Conservation (phyloP, 2,113 vertebrate genomes). For the Hippoglossus stenolepis region DNA sequence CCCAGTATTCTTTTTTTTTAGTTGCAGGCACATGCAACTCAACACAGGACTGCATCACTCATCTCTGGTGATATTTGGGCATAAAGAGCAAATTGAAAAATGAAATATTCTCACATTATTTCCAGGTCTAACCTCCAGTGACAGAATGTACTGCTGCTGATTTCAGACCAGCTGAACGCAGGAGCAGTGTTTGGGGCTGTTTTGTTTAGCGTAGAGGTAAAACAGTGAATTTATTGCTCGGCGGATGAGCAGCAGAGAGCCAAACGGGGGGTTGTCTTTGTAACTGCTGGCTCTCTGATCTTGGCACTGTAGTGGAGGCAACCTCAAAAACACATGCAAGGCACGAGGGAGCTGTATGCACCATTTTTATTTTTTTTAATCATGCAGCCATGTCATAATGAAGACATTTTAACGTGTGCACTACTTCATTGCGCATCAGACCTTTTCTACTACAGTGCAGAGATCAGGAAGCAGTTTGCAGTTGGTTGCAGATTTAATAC, state of each 20-base stretch:
- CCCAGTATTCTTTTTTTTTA: too few relatives aligned
- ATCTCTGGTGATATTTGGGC: not conserved
- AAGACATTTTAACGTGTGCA: slow-evolving; percentile 1
- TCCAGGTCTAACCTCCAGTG: not conserved
- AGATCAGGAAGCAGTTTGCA: too few relatives aligned
- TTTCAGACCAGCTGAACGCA: not conserved
- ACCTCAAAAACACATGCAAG: slow-evolving; percentile 15
- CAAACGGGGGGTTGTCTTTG: not conserved
- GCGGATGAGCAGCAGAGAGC: slow-evolving; percentile 12
- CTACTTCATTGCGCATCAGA: too few relatives aligned
- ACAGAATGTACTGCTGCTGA: not conserved
- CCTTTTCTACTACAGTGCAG: too few relatives aligned
- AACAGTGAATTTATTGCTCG: slow-evolving; percentile 15
- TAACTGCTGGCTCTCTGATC: slow-evolving; percentile 13
- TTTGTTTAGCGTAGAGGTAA: slow-evolving; percentile 10
- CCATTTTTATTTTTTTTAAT: not conserved
- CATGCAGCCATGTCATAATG: slow-evolving; percentile 17
- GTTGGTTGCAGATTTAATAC: too few relatives aligned
- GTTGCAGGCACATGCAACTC: too few relatives aligned
- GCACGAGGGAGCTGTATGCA: slow-evolving; percentile 33
- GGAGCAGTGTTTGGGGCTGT: not conserved
- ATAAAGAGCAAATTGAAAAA: not conserved
- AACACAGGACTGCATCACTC: too few relatives aligned
- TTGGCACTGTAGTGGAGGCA: not conserved
- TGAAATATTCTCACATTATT: not conserved